Conservation (phyloP, 2,113 vertebrate species). For the Hippolais icterina region DNA sequence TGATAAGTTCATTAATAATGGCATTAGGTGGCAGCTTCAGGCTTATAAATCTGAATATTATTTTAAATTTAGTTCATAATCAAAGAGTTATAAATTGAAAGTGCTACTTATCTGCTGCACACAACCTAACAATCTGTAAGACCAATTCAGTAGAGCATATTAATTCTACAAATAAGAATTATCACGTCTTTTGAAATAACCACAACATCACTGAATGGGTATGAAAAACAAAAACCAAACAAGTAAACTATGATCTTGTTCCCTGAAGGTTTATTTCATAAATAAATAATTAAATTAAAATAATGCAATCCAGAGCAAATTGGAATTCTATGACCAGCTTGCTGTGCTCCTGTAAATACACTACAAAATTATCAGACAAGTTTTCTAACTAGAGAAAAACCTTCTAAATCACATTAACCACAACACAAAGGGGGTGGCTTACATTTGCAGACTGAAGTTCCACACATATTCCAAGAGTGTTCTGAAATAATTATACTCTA, state of each 20-base stretch:
- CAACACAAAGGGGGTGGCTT: not conserved
- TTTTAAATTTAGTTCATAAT: constrained; percentile 25
- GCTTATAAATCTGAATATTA: not conserved
- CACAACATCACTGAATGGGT: not conserved
- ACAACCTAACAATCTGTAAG: not conserved
- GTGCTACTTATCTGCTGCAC: not conserved
- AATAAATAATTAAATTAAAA: not conserved
- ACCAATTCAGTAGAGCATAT: not conserved
- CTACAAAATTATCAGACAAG: not conserved
- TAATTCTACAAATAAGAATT: not conserved
- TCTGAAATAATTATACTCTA: constrained; percentile 50
- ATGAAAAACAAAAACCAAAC: not conserved
- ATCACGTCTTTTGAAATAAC: not conserved
- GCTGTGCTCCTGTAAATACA: not conserved
- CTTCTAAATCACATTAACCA: constrained; percentile 37
- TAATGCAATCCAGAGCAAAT: not conserved
- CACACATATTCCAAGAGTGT: constrained; percentile 5
- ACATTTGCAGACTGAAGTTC: constrained; percentile 23
- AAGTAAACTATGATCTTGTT: not conserved
- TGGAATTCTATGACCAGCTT: not conserved
- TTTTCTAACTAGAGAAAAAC: constrained; percentile 30
- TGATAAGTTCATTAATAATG: constrained; percentile 12
- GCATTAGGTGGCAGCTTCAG: not conserved
- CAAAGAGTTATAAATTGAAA: constrained; percentile 4
- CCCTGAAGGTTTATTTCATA: not conserved